These are phyloP conservation scores for Pseudolycoriella hygida DNA, from an alignment of 2,888 invertebrate species.

Conservation along the genomic window DNA sequence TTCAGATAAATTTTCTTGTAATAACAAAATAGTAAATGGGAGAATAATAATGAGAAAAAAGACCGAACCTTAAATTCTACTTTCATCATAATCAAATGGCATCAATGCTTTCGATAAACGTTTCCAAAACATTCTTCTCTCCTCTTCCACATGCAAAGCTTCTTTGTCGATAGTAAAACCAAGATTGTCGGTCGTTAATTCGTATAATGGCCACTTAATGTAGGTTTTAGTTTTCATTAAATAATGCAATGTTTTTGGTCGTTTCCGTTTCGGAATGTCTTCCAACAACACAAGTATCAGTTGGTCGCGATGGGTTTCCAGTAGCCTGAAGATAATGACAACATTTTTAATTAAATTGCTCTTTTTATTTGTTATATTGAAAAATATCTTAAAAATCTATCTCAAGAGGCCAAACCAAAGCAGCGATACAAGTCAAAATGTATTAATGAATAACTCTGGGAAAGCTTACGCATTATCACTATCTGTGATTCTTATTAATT, in stretches of 20 bases:
- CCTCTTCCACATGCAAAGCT: conserved; percentile 16
- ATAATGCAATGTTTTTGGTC: conserved; percentile 44
- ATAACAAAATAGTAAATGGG: too few relatives aligned
- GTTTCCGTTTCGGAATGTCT: conserved; percentile 38
- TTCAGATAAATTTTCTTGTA: too few relatives aligned
- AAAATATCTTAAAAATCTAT: too few relatives aligned
- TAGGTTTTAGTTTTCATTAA: conserved; percentile 52
- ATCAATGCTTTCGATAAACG: conserved; percentile 19
- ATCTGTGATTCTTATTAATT: too few relatives aligned
- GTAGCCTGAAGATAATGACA: conserved; percentile 31
- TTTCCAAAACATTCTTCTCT: conserved; percentile 26
- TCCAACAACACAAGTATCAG: conserved; percentile 45
- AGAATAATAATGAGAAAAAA: too few relatives aligned
- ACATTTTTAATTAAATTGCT: too few relatives aligned
- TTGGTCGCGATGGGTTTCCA: conserved; percentile 42
- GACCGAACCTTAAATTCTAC: background rate
- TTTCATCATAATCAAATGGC: conserved; percentile 5
- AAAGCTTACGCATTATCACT: too few relatives aligned
- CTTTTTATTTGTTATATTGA: too few relatives aligned
- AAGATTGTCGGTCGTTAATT: conserved; percentile 7
- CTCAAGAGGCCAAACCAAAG: too few relatives aligned
- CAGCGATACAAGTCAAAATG: too few relatives aligned
- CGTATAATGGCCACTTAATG: conserved; percentile 41
- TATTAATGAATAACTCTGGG: too few relatives aligned
- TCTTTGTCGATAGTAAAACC: conserved; percentile 11